Conservation (phyloP, 2,113 vertebrate species). For the Edolisoma coerulescens region DNA sequence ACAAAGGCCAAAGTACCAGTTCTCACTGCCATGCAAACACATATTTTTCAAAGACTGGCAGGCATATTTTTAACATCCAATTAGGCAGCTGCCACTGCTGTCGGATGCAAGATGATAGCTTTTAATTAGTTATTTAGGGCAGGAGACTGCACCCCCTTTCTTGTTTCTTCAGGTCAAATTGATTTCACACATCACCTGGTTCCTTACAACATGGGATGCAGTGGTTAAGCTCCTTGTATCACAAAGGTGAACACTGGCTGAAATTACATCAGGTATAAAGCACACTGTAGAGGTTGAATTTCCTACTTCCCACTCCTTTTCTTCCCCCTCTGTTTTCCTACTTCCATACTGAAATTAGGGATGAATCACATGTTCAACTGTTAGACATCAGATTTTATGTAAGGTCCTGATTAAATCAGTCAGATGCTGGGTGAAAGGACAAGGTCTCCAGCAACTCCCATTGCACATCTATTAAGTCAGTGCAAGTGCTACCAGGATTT, state of each 20-base stretch:
- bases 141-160: background rate
- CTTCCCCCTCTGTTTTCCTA: background rate
- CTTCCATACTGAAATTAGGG: background rate
- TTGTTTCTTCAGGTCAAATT: background rate
- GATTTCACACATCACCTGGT: background rate
- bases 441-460: background rate
- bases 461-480: background rate
- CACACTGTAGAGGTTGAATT: background rate
- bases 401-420: background rate
- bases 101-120: background rate
- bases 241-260: background rate
- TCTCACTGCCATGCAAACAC: background rate
- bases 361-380: background rate
- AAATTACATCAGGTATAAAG: background rate
- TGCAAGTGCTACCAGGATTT: background rate
- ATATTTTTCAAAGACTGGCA: background rate
- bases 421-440: background rate
- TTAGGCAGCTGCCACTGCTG: background rate
- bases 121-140: background rate
- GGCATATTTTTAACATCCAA: background rate
- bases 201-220: background rate
- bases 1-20: background rate
- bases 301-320: background rate
- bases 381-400: background rate
- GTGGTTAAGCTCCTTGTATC: background rate